These are phyloP conservation scores for Tamandua tetradactyla DNA, from an alignment of 2,797 vertebrate genomes.

Conservation along the genomic window DNA sequence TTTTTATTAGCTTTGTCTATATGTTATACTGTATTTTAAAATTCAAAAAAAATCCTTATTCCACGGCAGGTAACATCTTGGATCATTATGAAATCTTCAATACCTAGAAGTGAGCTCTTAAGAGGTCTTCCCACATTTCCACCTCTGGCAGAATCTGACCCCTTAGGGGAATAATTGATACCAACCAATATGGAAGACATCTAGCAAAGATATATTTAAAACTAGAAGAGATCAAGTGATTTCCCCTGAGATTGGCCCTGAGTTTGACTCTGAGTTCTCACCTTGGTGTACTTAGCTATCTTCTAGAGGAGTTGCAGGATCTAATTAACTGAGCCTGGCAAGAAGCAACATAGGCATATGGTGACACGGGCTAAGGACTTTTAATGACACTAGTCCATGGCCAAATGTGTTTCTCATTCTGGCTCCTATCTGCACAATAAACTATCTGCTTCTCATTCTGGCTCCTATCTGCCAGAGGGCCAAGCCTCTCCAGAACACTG, in stretches of 20 bases:
- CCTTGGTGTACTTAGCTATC: not conserved
- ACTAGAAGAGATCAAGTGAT: constrained; percentile 24
- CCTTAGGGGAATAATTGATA: constrained; percentile 4
- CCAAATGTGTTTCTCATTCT: constrained; percentile 54
- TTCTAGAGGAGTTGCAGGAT: not conserved
- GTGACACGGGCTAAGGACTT: constrained; percentile 1
- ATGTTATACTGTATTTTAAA: too few relatives aligned
- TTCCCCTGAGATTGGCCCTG: constrained; percentile 13
- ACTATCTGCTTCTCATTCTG: too few relatives aligned
- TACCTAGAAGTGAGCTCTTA: not conserved
- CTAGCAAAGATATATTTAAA: constrained; percentile 35
- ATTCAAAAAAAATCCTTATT: too few relatives aligned
- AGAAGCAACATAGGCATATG: not conserved
- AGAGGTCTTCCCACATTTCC: constrained; percentile 21
- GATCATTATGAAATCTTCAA: not conserved
- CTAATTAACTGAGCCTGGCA: constrained; percentile 25
- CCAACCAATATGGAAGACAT: not conserved
- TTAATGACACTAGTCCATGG: not conserved
- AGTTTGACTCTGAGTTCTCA: constrained; percentile 46
- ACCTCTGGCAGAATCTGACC: not conserved
- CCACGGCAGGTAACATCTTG: not conserved
- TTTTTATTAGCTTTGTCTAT: too few relatives aligned
- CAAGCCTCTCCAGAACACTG: too few relatives aligned
- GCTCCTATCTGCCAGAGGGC: too few relatives aligned
- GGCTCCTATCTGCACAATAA: not conserved